Evolutionary conservation across 2,888 invertebrate species (phyloP).

Genomic region (Oscheius sp.): DNA sequence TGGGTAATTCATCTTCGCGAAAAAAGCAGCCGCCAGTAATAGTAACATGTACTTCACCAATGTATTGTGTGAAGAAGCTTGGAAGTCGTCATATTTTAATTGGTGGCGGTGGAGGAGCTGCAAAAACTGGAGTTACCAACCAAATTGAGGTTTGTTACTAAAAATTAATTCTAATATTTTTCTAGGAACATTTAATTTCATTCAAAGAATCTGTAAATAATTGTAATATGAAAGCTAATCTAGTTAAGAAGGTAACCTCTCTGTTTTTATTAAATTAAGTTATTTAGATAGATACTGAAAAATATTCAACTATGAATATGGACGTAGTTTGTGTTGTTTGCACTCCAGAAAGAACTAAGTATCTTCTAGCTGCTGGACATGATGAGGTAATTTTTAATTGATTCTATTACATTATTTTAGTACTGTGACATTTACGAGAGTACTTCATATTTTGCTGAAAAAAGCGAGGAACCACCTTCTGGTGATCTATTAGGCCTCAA

Average conservation of each 20-base stretch:
- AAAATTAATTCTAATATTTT: not conserved
- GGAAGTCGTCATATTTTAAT: slow-evolving; percentile 81
- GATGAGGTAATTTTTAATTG: slow-evolving; percentile 56
- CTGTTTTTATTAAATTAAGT: not conserved
- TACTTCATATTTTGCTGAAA: slow-evolving; percentile 47
- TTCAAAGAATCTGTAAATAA: slow-evolving; percentile 10
- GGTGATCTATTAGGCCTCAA: slow-evolving; percentile 31
- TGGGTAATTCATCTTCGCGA: slow-evolving; percentile 18
- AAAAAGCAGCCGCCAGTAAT: slow-evolving; percentile 50
- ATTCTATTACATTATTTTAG: slow-evolving; percentile 42
- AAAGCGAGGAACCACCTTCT: slow-evolving; percentile 33
- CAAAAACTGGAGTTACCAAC: slow-evolving; percentile 96
- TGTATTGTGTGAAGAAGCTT: slow-evolving; percentile 64
- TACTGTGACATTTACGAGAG: slow-evolving; percentile 64
- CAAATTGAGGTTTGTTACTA: slow-evolving; percentile 82
- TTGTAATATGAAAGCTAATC: slow-evolving; percentile 8
- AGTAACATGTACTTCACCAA: slow-evolving; percentile 55
- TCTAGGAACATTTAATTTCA: slow-evolving; percentile 1
- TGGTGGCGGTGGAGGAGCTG: slow-evolving; percentile 95
- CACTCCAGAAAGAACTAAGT: slow-evolving; percentile 49
- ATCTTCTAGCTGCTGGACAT: slow-evolving; percentile 69
- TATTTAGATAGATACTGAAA: slow-evolving; percentile 61
- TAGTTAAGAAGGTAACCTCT: not conserved
- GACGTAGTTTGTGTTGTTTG: slow-evolving; percentile 55
- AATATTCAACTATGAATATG: slow-evolving; percentile 71